phyloP scores from a whole-genome alignment of 2,113 vertebrate genomes.

The Acrocephalus arundinaceus region DNA sequence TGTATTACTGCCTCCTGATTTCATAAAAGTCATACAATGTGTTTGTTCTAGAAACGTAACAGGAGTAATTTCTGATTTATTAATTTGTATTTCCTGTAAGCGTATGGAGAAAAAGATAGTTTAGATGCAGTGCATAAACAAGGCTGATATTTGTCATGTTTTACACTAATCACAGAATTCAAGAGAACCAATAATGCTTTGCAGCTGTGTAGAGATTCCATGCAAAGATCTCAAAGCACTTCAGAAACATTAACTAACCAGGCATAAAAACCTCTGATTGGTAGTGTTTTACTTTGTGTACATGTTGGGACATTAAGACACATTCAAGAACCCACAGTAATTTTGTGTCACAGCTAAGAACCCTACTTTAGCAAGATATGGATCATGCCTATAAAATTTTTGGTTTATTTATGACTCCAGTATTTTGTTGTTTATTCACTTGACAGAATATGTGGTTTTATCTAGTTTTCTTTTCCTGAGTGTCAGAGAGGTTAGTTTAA shows the following conservation, averaged over 20 bases:
- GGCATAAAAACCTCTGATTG: neutral
- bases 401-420: neutral
- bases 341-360: neutral
- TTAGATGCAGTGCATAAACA: conserved; percentile 56
- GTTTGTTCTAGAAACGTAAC: conserved; percentile 35
- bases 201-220: conserved; percentile 42
- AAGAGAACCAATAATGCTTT: conserved; percentile 44
- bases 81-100: conserved; percentile 56
- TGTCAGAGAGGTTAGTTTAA: neutral
- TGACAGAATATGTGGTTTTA: neutral
- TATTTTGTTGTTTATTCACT: neutral
- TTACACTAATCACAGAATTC: conserved; percentile 39
- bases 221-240: conserved; percentile 31
- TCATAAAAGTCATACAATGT: conserved; percentile 1
- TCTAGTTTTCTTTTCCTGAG: neutral
- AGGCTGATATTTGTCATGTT: conserved; percentile 36
- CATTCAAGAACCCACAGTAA: neutral
- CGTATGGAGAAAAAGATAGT: conserved; percentile 12
- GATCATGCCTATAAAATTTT: neutral
- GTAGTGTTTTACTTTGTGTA: neutral
- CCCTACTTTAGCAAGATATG: neutral
- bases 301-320: conserved; percentile 9
- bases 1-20: conserved; percentile 13
- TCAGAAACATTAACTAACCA: conserved; percentile 28
- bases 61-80: conserved; percentile 35